Evolutionary conservation across 2,888 invertebrate species (phyloP), one percentile per base, ranked within the genome.

Genomic region (Ichneumoninae sp.): DNA sequence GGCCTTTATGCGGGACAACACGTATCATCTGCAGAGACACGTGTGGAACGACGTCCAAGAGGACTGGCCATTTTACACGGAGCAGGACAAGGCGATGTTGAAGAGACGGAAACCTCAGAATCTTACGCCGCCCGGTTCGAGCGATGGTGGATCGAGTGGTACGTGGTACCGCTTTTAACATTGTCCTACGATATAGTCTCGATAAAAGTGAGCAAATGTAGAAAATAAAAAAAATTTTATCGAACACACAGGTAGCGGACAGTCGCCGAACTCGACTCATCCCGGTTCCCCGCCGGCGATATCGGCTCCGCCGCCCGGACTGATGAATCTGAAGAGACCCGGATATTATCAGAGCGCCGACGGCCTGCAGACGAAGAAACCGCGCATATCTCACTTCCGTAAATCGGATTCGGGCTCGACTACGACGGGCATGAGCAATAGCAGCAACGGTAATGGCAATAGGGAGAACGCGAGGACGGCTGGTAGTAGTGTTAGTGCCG

Each of bases 31-130:
- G 93, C 96, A 97, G 90, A 96, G 97, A 92, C 96, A 97, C 92
- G 95, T 97, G 91, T 99, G 98, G 98, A 97, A 97, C 93, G 98
- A 99, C 93, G 98, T 98, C 88, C 97, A 97, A 90, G 97, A 97
- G 92, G 97, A 97, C 93, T 99, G 99, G 98, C 97, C 98, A 85
- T 98, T 97, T 95, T 99, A 98, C 93, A 96, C 97, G 26, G 98
- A 98, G 90, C 97, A 97, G 92, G 98, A 99, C 93, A 96, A 96
- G 94, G 96, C 97, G 92, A 96, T 97, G 94, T 95, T 98, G 92
- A 98, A 98, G 95, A 96, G 97, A 94, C 97, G 97, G 93, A 98
- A 98, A 95, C 98, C 98, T 91, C 97, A 97, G 95, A 98, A 98
- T 94, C 95, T 98, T 91, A 98, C 98, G 85, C 98, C 98, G 84